Evolutionary conservation across 2,113 vertebrate genomes (phyloP).

Genomic region (Glaucomys volans): DNA sequence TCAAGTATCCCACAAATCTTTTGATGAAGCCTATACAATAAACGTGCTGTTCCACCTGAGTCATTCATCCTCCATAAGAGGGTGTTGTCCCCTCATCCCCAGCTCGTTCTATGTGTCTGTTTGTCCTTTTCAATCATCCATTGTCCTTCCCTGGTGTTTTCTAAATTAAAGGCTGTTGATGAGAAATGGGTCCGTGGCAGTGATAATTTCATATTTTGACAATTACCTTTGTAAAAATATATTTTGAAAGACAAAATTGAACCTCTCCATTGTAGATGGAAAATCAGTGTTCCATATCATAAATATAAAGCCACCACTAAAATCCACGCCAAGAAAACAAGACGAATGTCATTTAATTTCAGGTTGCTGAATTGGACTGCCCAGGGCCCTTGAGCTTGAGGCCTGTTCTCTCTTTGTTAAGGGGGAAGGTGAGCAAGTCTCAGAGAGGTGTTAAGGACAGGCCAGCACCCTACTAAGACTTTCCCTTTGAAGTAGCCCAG

Average conservation of each 20-base stretch:
- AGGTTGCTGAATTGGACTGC: not conserved
- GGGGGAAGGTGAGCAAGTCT: constrained; percentile 53
- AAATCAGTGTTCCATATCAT: constrained; percentile 62
- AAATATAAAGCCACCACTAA: constrained; percentile 61
- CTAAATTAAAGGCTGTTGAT: no score
- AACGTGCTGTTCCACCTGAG: no score
- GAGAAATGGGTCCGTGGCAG: no score
- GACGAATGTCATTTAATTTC: not conserved
- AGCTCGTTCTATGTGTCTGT: no score
- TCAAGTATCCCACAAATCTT: no score
- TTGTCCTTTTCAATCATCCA: no score
- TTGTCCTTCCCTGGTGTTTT: no score
- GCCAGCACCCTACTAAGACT: constrained; percentile 23
- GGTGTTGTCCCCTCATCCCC: no score
- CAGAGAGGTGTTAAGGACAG: constrained; percentile 46
- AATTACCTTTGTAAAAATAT: constrained; percentile 72
- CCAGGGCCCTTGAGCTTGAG: not conserved
- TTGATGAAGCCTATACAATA: no score
- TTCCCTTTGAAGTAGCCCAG: constrained; percentile 61
- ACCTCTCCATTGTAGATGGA: constrained; percentile 54
- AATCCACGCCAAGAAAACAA: constrained; percentile 45
- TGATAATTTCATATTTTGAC: constrained; percentile 45
- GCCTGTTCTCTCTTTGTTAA: constrained; percentile 20
- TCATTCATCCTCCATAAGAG: no score
- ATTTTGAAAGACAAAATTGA: constrained; percentile 74